Evolutionary conservation across 2,797 vertebrate species (phyloP).

Genomic region (Karalla daura): DNA sequence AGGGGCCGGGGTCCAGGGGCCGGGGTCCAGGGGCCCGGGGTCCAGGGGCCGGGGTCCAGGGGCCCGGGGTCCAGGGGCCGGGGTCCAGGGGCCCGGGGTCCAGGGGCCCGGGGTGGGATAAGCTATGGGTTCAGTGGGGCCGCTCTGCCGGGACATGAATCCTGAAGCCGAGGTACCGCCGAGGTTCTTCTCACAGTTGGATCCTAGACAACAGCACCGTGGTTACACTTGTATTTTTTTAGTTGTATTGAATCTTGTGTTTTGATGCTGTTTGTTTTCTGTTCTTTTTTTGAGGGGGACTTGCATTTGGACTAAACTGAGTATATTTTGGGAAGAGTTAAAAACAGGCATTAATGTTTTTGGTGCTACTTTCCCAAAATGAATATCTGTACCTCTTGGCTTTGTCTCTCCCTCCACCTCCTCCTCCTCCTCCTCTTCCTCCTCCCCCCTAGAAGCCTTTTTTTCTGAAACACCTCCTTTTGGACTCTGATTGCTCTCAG

Average conservation of each 20-base stretch:
- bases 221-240: conserved; percentile 70
- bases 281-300: conserved; percentile 71
- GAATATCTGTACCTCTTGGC: conserved; percentile 71
- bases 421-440: too few species aligned
- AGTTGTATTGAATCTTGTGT: conserved; percentile 77
- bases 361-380: conserved; percentile 88
- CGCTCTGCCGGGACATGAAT: conserved; percentile 45
- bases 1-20: too few species aligned
- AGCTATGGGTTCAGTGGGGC: conserved; percentile 53
- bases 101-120: conserved; percentile 54
- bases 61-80: too few species aligned
- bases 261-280: conserved; percentile 80
- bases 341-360: conserved; percentile 84
- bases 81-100: too few species aligned
- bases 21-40: too few species aligned
- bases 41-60: too few species aligned
- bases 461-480: conserved; percentile 30
- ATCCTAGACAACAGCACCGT: conserved; percentile 63
- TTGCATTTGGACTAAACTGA: conserved; percentile 74
- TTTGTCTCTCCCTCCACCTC: conserved; percentile 51
- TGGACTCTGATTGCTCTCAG: conserved; percentile 51
- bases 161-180: conserved; percentile 38
- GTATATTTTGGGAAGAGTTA: conserved; percentile 81
- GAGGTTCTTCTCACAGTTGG: conserved; percentile 50
- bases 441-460: conserved; percentile 25